Conservation (phyloP, 2,888 invertebrate genomes). For the Spodoptera picta region DNA sequence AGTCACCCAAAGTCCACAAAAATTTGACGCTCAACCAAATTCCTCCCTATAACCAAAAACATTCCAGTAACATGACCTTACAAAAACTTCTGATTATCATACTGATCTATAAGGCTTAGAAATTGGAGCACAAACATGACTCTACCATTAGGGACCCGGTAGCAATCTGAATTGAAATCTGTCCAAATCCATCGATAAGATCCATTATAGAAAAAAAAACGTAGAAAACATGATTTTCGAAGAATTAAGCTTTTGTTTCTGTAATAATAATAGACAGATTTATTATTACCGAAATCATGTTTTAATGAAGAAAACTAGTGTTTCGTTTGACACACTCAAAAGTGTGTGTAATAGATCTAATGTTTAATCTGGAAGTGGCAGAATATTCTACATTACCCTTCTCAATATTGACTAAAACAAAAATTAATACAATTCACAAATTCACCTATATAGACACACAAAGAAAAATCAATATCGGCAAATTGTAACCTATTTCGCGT, state of each 20-base stretch:
- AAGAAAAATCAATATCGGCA: not conserved
- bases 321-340: too few species aligned
- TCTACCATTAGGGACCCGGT: constrained; percentile 82
- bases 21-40: not conserved
- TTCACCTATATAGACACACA: not conserved
- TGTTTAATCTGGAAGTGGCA: too few species aligned
- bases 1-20: not conserved
- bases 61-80: constrained; percentile 43
- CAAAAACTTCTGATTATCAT: constrained; percentile 34
- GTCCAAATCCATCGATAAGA: constrained; percentile 71
- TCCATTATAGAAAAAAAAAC: constrained; percentile 24
- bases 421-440: too few species aligned
- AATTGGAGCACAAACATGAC: constrained; percentile 81
- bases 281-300: too few species aligned
- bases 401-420: too few species aligned
- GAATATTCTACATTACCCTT: too few species aligned
- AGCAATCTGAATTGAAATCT: constrained; percentile 81
- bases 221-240: constrained; percentile 4
- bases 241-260: too few species aligned
- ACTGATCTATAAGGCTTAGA: constrained; percentile 58
- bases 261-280: too few species aligned
- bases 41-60: constrained; percentile 1
- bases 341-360: too few species aligned
- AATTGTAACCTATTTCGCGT: constrained; percentile 10
- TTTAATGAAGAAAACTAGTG: too few species aligned